A percentile compares a stretch with the other conserved stretches of the same genome.
Evolutionary conservation across 2,888 invertebrate genomes (phyloP).

Genomic region (Emmelina monodactyla): DNA sequence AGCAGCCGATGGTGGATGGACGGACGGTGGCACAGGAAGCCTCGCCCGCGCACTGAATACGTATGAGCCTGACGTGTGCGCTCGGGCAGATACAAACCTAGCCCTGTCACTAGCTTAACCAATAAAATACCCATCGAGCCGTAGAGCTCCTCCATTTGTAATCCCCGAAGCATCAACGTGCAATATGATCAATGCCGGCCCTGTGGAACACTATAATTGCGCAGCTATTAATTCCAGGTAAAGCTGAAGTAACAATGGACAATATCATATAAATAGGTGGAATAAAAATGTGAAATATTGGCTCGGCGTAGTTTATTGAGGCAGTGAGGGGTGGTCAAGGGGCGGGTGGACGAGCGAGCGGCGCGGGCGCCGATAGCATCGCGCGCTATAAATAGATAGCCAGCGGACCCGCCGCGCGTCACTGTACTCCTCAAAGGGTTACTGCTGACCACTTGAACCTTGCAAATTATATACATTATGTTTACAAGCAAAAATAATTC

Average conservation of each 20-base stretch:
- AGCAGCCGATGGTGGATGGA: no score
- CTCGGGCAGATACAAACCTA: constrained; percentile 25
- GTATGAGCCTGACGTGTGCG: constrained; percentile 49
- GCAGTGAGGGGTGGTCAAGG: constrained; percentile 50
- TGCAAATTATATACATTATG: no score
- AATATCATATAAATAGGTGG: constrained; percentile 55
- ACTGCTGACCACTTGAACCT: constrained; percentile 9
- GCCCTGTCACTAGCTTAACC: constrained; percentile 13
- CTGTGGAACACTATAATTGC: constrained; percentile 28
- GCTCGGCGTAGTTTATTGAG: constrained; percentile 54
- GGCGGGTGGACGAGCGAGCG: constrained; percentile 49
- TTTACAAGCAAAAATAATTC: no score
- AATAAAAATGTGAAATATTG: constrained; percentile 50
- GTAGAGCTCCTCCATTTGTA: constrained; percentile 20
- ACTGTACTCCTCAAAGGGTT: constrained; percentile 38
- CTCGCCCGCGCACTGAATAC: constrained; percentile 51
- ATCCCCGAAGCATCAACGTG: constrained; percentile 24
- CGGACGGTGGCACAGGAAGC: constrained; percentile 44
- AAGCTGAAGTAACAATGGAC: constrained; percentile 48
- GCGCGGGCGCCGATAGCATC: constrained; percentile 48
- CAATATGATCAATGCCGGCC: constrained; percentile 37
- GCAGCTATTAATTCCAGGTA: constrained; percentile 49
- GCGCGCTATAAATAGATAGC: constrained; percentile 57
- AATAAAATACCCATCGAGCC: background rate
- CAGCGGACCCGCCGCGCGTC: constrained; percentile 52